Base-by-base conservation (phyloP, 2,113 vertebrate genomes). In the Centropus bengalensis region DNA sequence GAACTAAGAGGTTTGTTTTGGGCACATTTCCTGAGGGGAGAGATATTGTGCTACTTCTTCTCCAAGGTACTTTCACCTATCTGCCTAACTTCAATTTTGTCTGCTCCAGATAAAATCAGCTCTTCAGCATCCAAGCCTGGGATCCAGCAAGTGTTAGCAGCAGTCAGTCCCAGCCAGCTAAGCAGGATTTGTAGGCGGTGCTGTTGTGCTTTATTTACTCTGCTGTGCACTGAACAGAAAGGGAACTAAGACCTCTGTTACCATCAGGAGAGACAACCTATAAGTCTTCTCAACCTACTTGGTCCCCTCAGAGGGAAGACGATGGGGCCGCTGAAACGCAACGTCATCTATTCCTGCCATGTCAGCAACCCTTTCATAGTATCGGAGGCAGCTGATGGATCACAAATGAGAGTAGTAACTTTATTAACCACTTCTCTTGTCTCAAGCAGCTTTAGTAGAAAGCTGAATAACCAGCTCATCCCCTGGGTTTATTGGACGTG, bases 331-430 rank as follows among this genome's bases (percentile, higher is more conserved):
- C 60, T 93, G 92, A 93, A 92, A 84, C 62, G 67, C 91, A 89
- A 76, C 87, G 88, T 56, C 94, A 89, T 82, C 74, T 76, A 79
- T 87, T 94, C 74, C 89, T 96, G 95, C 86, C 70, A 9, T 49
- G 58, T 91, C 94, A 96, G 94, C 95, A 91, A n/a, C 86, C 75
- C 68, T 54, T 54, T 81, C 60, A 27, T 13, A 3, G 62, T 27
- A 71, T 69, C 82, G 49, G 77, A 94, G 19, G 66, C 93, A 86
- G 82, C 82, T 94, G 95, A 95, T 0, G 0, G 60, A 71, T 82
- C 3, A 0, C 73, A 52, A 63, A 86, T 88, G 73, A 93, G 58
- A 95, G 69, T 2, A 38, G 90, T 96, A 95, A 95, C 92, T 90
- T 90, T 88, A 86, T 96, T 95, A 96, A 91, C 79, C 64, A 76